Evolutionary conservation across 2,113 vertebrate species (phyloP), one percentile per base, ranked within the genome.

Genomic region (Neogobius melanostomus): DNA sequence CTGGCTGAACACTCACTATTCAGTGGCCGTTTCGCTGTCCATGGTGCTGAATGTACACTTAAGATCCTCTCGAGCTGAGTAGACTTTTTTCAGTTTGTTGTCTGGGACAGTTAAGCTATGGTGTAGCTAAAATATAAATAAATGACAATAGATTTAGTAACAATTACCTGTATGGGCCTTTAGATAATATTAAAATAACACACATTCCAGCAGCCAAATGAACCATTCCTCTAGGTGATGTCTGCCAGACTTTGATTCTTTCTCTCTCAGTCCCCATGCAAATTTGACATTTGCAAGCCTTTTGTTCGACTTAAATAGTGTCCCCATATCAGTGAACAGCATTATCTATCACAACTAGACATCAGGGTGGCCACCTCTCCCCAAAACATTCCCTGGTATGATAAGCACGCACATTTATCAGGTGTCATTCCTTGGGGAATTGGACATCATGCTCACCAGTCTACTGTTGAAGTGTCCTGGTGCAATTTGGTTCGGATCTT

Each of bases 11-110:
- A 49, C 62, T 66, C 63, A 49, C 12, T 15, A 59, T 53, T 67
- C 62, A 64, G 47, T 6, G 59, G 57, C 56, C 54, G 66, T 65
- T 54, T 87, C 81, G 68, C 92, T 93, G 89, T 86, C 91, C 88
- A 1, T 78, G 91, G 91, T 92, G 67, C 92, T 92, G 89, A 89
- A 82, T 53, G 54, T 45, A 59, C 36, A 65, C 76, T 82, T 70
- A 73, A 79, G 51, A 73, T 63, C 65, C 2, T 72, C 72, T 53
- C 7, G 11, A 21, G 10, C 17, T 28, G 17, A 75, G 53, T 78
- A 66, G 64, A 57, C 69, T 80, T 82, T 79, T 53, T 69, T 80
- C 80, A 70, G 63, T 77, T 77, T 84, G 71, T 60, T 74, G 63
- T 36, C 66, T 49, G 62, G 81, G 48, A 82, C 77, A 67, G 14